Base-by-base conservation (phyloP, 2,797 vertebrate species). In the Hydrolagus colliei region DNA sequence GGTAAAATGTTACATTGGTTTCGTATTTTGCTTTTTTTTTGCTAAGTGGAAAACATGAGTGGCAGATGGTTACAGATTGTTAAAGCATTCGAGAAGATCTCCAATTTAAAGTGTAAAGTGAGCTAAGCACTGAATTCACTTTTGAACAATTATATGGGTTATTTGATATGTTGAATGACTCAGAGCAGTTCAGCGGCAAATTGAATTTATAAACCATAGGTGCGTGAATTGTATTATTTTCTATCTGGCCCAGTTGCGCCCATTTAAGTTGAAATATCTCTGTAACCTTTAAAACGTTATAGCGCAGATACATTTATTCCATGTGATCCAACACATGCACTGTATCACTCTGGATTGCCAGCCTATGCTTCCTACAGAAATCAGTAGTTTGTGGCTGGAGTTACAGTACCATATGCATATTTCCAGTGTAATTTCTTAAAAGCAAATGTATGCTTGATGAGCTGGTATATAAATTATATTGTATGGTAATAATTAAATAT, bases 51-150 rank as follows among this genome's bases (percentile, higher is more conserved):
- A 52, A 52, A 52, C 41, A 52, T 52, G 41, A 52, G 41, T 52
- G 41, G 41, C 41, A 52, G 41, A 52, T 52, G 41, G 6, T 52
- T 52, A 52, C 41, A 52, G 41, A 52, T 52, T 52, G 2, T 52
- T 52, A 52, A 52, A 52, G 3, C 41, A 52, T 52, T 52, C 0
- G 6, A 52, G 41, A 52, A 52, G 41, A 52, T 52, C 41, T 6
- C 41, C 6, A 6, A 52, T 52, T 52, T 91, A 92, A 91, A 91
- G 92, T 92, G 92, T 92, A 87, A 87, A 87, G 90, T 87, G 87
- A 88, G 88, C 89, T 91, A 90, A 85, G 74, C 6, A 52, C 6
- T 52, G 41, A 52, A 52, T 6, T 52, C 41, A 52, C 41, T 52
- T 52, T 52, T 52, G 41, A 52, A 52, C 41, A 52, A 52, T 52